phyloP scores from a whole-genome alignment of 2,797 vertebrate species.

The Lacerta agilis region DNA sequence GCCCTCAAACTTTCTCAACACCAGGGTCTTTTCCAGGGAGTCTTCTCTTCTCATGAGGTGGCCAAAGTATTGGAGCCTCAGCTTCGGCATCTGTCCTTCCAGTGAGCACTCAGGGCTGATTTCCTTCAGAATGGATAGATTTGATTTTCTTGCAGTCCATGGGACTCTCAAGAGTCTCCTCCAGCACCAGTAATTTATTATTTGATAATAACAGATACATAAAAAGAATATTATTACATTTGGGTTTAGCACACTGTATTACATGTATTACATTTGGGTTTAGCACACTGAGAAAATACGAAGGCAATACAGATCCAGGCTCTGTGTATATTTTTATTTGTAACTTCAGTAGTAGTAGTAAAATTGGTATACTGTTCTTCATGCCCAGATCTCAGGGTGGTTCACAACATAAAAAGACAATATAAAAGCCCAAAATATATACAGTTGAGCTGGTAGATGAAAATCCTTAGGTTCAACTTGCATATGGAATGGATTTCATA shows the following conservation, averaged over 20 bases:
- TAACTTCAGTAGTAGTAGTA: not conserved
- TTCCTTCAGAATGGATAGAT: too few species aligned
- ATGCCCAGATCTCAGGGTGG: too few species aligned
- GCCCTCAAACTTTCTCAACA: too few species aligned
- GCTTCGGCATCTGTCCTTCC: too few species aligned
- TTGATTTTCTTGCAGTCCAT: too few species aligned
- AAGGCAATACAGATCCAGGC: not conserved
- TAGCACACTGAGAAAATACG: not conserved
- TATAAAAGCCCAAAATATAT: not conserved
- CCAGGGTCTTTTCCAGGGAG: too few species aligned
- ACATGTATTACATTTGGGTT: not conserved
- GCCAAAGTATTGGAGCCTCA: too few species aligned
- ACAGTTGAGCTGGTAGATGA: fast-evolving
- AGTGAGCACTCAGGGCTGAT: too few species aligned
- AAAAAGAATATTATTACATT: not conserved
- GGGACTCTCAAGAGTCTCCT: too few species aligned
- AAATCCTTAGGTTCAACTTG: not conserved
- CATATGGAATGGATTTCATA: not conserved
- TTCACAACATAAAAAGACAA: too few species aligned
- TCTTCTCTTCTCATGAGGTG: too few species aligned
- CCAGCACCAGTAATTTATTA: slow-evolving; percentile 1
- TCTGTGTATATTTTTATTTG: not conserved
- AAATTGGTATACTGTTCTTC: too few species aligned
- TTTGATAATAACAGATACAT: slow-evolving; percentile 10
- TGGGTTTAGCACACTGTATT: not conserved